Evolutionary conservation across 1,140 invertebrate species (phyloP).

Genomic region (Colletes gigas): DNA sequence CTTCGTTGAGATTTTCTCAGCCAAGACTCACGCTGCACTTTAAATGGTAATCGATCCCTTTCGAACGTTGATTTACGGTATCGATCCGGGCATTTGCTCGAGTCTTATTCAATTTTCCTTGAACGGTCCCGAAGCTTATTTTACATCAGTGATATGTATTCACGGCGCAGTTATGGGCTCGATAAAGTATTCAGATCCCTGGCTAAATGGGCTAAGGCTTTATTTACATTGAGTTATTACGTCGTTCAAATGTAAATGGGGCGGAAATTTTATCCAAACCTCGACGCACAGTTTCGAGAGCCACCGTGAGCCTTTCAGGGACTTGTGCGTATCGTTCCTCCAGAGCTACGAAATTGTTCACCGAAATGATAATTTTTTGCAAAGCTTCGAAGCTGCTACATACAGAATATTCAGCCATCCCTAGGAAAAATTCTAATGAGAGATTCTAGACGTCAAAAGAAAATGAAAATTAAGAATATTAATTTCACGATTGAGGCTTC

Average conservation of each 20-base stretch:
- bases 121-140: neutral
- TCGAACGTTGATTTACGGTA: neutral
- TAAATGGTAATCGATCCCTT: conserved; percentile 39
- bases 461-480: too few species aligned
- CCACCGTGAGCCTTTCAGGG: too few species aligned
- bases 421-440: too few species aligned
- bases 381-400: too few species aligned
- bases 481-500: too few species aligned
- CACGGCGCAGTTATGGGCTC: neutral
- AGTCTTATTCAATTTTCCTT: neutral
- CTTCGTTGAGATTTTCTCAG: too few species aligned
- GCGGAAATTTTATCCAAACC: neutral
- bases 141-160: neutral
- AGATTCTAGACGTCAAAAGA: too few species aligned
- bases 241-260: conserved; percentile 5
- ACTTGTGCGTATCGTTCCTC: too few species aligned
- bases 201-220: neutral
- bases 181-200: neutral
- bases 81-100: neutral
- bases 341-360: neutral
- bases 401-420: too few species aligned
- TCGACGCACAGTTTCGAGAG: neutral
- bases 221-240: conserved; percentile 1
- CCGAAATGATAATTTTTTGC: too few species aligned
- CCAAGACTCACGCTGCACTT: neutral